Percentiles rank a stretch among this genome's conserved stretches.
phyloP scores from a whole-genome alignment of 2,888 invertebrate genomes.

The Stenotaenia linearis region DNA sequence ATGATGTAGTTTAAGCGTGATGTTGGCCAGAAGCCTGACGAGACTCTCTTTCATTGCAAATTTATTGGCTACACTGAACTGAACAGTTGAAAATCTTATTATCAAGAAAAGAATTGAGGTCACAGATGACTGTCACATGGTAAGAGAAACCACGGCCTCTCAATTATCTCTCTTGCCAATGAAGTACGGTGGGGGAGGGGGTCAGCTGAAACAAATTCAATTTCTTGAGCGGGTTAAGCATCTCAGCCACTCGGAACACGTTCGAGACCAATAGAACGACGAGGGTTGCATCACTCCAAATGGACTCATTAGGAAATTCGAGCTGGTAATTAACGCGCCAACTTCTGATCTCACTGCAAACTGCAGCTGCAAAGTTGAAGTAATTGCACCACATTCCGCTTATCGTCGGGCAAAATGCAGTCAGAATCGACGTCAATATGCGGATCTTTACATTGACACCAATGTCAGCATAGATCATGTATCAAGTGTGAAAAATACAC shows the following conservation, averaged over 20 bases:
- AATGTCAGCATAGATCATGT: conserved; percentile 11
- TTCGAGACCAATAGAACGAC: conserved; percentile 17
- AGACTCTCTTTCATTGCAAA: conserved; percentile 4
- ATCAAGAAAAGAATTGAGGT: conserved; percentile 26
- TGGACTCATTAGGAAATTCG: conserved; percentile 26
- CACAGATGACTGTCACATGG: conserved; percentile 26
- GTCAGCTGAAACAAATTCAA: conserved; percentile 26
- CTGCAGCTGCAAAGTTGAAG: conserved; percentile 24
- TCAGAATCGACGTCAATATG: conserved; percentile 21
- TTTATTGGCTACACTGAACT: conserved; percentile 23
- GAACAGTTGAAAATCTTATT: conserved; percentile 17
- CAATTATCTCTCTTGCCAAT: conserved; percentile 23
- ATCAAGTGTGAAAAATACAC: conserved; percentile 26
- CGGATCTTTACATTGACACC: conserved; percentile 14
- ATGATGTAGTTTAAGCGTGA: conserved; percentile 20
- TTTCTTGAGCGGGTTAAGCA: conserved; percentile 26
- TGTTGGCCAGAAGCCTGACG: conserved; percentile 23
- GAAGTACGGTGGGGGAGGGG: conserved; percentile 10
- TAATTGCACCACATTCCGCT: conserved; percentile 26
- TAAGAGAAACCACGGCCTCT: conserved; percentile 26
- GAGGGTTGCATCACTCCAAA: conserved; percentile 21
- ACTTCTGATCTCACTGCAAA: conserved; percentile 26
- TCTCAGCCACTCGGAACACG: conserved; percentile 11
- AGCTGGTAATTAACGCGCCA: conserved; percentile 24
- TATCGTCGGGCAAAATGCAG: conserved; percentile 17